Base-by-base conservation (phyloP, 2,888 invertebrate genomes). In the Euzetes globulus region DNA sequence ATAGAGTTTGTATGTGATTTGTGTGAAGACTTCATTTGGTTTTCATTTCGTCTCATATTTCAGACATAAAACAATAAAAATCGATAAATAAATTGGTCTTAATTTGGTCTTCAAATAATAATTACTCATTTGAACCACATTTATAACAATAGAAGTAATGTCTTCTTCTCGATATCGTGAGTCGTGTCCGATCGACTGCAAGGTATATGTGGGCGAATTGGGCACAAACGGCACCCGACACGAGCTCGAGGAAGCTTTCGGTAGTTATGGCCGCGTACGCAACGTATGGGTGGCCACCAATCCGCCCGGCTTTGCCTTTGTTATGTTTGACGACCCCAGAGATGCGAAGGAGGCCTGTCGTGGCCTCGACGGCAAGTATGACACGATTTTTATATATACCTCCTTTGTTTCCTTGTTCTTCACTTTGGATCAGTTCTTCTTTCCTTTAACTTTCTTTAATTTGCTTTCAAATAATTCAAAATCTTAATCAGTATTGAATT, bases 291-390 rank as follows among this genome's bases (percentile, higher is more conserved):
- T 82, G 5, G 82, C 81, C 4, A 77, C 81, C 71, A 82, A 82
- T 76, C 82, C 82, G 17, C 81, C 82, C 17, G 82, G 82, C 22
- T 82, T 82, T 78, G 82, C 82, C 13, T 82, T 82, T 76, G 80
- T 82, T 13, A 81, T 82, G 77, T 82, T 80, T 76, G 82, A 82
- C 76, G 84, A 84, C 78, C 78, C 80, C 11, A 79, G 84, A 27
- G 84, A 84, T 78, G 82, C 82, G 4, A 75, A 77, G 68, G 79
- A 79, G 72, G 79, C 79, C 27, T 75, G 76, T 6, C 76, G 78
- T 63, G 77, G 76, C n/a, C 58, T 79, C 41, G 79, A 79, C 74
- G 79, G 79, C 74, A 78, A 77, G 79, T 79, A 77, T 74, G 77
- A 15, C 29, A 27, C 55, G 17, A 55, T 19, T 4, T 17, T 33